These are phyloP conservation scores for Cephus pulcher DNA, from an alignment of 2,888 invertebrate genomes.

Conservation along the genomic window DNA sequence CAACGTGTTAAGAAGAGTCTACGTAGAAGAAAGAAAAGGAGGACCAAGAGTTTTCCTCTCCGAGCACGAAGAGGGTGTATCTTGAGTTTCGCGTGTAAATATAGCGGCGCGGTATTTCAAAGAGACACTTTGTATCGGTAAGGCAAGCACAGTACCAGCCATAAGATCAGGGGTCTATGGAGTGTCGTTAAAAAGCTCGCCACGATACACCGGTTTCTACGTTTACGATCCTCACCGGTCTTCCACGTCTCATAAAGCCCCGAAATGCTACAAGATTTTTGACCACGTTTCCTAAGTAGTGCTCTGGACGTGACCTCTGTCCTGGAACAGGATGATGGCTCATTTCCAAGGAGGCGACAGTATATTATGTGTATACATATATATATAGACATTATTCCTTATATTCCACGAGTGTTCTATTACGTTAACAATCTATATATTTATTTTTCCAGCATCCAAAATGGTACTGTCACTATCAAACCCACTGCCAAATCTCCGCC, in stretches of 20 bases:
- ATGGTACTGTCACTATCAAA: background rate
- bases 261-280: background rate
- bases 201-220: background rate
- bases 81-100: background rate
- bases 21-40: background rate
- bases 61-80: background rate
- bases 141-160: background rate
- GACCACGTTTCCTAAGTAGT: background rate
- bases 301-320: background rate
- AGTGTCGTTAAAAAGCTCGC: background rate
- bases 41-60: background rate
- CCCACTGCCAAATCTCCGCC: too few relatives aligned
- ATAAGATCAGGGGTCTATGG: background rate
- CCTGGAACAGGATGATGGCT: background rate
- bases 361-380: background rate
- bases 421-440: background rate
- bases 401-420: background rate
- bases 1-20: background rate
- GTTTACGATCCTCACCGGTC: background rate
- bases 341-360: background rate
- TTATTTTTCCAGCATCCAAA: background rate
- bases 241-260: background rate
- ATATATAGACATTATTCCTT: background rate
- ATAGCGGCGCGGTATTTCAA: conserved; percentile 2
- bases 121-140: conserved; percentile 6